phyloP scores from a whole-genome alignment of 2,888 invertebrate species.

The Latheticus oryzae region DNA sequence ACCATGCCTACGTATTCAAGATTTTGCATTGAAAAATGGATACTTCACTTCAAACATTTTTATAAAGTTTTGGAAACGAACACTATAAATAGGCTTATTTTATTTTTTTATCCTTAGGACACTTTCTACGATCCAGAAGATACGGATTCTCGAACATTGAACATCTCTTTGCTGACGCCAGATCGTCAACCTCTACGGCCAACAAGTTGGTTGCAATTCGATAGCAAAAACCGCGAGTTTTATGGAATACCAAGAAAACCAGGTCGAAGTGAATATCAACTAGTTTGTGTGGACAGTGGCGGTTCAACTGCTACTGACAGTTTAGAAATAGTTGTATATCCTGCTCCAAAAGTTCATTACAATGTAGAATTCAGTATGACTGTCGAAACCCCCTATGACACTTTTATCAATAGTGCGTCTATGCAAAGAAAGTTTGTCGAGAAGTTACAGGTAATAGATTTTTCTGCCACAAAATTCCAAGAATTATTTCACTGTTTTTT shows the following conservation, averaged over 20 bases:
- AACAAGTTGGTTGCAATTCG: constrained; percentile 89
- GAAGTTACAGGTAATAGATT: constrained; percentile 68
- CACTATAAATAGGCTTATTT: background rate
- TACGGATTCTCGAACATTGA: constrained; percentile 78
- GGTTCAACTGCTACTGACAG: constrained; percentile 84
- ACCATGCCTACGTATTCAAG: too few relatives aligned
- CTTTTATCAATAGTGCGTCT: constrained; percentile 76
- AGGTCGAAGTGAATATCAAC: constrained; percentile 81
- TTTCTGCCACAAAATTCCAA: too few relatives aligned
- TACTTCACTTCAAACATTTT: too few relatives aligned
- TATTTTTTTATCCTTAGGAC: constrained; percentile 69
- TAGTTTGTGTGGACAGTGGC: constrained; percentile 80
- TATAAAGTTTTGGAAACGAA: too few relatives aligned
- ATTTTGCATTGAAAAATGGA: too few relatives aligned
- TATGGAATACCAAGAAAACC: constrained; percentile 82
- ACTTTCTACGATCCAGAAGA: constrained; percentile 93
- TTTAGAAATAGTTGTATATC: constrained; percentile 78
- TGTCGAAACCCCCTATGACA: constrained; percentile 73
- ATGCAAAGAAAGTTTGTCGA: constrained; percentile 85
- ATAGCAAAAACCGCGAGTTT: constrained; percentile 88
- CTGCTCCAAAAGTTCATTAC: constrained; percentile 73
- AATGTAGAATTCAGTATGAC: constrained; percentile 86
- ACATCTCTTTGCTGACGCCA: constrained; percentile 78
- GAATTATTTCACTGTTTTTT: too few relatives aligned
- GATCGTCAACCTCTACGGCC: constrained; percentile 76